Evolutionary conservation across 2,888 invertebrate genomes (phyloP).

Genomic region (Drosophila stalkeri): DNA sequence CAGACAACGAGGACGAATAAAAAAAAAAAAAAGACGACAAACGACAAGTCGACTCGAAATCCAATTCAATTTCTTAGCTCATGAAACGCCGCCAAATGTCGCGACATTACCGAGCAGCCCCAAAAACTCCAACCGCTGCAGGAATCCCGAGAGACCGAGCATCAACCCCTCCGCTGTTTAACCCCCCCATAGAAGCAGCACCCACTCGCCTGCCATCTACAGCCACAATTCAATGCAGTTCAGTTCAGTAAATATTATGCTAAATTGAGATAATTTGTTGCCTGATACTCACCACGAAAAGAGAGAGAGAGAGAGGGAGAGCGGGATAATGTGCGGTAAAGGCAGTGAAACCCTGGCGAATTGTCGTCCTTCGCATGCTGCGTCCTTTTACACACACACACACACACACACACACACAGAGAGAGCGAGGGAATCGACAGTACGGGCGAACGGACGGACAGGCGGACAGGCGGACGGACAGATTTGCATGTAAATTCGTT

Average conservation of each 20-base stretch:
- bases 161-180: neutral
- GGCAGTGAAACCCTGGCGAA: constrained; percentile 20
- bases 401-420: neutral
- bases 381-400: constrained; percentile 7
- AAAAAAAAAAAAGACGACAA: constrained; percentile 15
- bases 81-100: constrained; percentile 64
- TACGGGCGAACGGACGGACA: neutral
- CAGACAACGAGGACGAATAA: constrained; percentile 18
- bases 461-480: constrained; percentile 22
- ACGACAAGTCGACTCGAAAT: constrained; percentile 54
- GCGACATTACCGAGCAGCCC: constrained; percentile 47
- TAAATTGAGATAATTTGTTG: constrained; percentile 79
- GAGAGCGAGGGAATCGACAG: neutral
- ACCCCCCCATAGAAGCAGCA: neutral
- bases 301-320: neutral
- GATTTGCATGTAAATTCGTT: constrained; percentile 77
- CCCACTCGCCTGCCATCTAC: constrained; percentile 11
- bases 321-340: neutral
- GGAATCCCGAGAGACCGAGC: neutral
- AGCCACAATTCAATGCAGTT: constrained; percentile 73
- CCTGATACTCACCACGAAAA: constrained; percentile 49
- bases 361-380: constrained; percentile 23
- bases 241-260: constrained; percentile 75
- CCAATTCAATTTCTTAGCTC: constrained; percentile 74
- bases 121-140: constrained; percentile 13